Conservation (phyloP, 92 coral and sea anemone genomes). For the Umimayanthus chanpuru region DNA sequence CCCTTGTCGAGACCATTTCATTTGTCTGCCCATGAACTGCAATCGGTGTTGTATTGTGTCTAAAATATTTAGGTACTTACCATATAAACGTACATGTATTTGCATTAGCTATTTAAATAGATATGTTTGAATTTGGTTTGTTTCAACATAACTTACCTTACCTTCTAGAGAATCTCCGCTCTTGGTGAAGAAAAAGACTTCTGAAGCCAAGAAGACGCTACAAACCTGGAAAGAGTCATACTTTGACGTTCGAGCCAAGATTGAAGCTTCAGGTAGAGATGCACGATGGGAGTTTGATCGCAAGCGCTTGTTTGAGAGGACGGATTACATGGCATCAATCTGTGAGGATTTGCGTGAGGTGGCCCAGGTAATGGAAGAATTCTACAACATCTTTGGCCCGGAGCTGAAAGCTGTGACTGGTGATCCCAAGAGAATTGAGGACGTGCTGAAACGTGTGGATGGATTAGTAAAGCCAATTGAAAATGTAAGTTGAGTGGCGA, state of each 20-base stretch:
- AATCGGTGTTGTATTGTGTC: no score
- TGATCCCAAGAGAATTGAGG: constrained; percentile 98
- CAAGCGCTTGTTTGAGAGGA: constrained; percentile 94
- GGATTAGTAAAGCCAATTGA: constrained; percentile 95
- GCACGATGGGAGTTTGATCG: constrained; percentile 99
- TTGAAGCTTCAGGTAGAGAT: constrained; percentile 98
- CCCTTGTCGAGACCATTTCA: no score
- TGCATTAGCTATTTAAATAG: no score
- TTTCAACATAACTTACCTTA: not conserved
- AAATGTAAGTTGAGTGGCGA: constrained; percentile 67
- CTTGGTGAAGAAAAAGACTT: constrained; percentile 82
- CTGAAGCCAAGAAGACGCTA: constrained; percentile 87
- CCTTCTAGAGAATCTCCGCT: constrained; percentile 79
- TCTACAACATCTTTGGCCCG: constrained; percentile 98
- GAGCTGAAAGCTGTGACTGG: constrained; percentile 99
- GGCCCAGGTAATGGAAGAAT: constrained; percentile 97
- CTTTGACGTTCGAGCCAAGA: constrained; percentile 97
- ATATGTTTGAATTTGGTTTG: not conserved
- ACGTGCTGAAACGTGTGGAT: constrained; percentile 94
- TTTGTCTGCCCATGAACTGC: no score
- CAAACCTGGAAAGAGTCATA: constrained; percentile 95
- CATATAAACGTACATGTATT: no score
- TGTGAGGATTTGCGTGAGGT: constrained; percentile 95
- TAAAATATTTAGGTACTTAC: no score
- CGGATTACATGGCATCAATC: constrained; percentile 97